Evolutionary conservation across 2,113 vertebrate genomes (phyloP).

Genomic region (Tauraco erythrolophus): DNA sequence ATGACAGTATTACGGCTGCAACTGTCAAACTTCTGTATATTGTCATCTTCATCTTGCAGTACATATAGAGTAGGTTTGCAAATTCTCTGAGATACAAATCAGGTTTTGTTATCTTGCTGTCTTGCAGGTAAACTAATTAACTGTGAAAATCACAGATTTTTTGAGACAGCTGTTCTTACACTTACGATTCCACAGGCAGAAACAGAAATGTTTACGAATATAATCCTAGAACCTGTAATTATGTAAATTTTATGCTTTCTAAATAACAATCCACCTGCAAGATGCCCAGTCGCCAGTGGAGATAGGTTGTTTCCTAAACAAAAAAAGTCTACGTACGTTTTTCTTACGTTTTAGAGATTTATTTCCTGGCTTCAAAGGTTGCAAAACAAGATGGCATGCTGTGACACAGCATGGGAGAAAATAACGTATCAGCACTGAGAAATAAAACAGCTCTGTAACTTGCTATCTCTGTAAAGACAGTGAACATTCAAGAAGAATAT

Average conservation of each 20-base stretch:
- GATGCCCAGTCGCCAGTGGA: neutral
- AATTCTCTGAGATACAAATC: neutral
- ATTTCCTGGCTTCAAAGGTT: neutral
- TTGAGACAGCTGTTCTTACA: neutral
- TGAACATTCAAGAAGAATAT: neutral
- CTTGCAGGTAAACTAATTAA: slow-evolving; percentile 19
- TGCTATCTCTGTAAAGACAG: neutral
- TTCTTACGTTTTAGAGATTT: slow-evolving; percentile 2
- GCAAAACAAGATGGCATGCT: slow-evolving; percentile 44
- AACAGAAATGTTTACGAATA: neutral
- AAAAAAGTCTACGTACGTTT: neutral
- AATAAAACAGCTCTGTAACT: neutral
- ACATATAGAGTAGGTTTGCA: neutral
- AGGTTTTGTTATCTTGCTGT: neutral
- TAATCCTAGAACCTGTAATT: slow-evolving; percentile 8
- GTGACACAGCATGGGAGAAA: slow-evolving; percentile 31
- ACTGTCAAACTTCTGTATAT: neutral
- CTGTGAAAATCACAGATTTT: neutral
- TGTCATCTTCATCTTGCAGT: neutral
- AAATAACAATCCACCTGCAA: neutral
- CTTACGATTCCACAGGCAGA: neutral
- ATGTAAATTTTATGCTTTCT: slow-evolving; percentile 12
- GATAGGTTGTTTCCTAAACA: neutral
- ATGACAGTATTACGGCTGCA: rapidly evolving
- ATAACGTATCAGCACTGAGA: slow-evolving; percentile 10